These are phyloP conservation scores for Trichonephila clavipes DNA, from an alignment of 1,140 invertebrate genomes.

Conservation along the genomic window DNA sequence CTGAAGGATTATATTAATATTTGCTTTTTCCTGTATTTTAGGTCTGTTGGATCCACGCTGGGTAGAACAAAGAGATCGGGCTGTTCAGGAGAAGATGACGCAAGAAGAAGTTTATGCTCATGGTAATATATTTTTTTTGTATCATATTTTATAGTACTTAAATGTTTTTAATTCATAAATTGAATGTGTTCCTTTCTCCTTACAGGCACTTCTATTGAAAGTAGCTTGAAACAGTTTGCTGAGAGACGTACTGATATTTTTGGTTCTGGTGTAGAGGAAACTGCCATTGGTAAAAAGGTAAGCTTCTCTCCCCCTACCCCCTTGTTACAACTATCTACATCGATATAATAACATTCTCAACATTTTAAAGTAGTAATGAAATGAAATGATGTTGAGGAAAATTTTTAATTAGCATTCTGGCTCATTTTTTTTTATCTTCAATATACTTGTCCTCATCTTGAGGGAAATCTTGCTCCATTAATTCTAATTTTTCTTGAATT, in stretches of 20 bases:
- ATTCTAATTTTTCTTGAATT: too few species aligned
- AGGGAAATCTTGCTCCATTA: too few species aligned
- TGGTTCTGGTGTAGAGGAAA: constrained; percentile 98
- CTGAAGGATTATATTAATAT: too few species aligned
- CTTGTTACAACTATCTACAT: too few species aligned
- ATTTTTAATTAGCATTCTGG: too few species aligned
- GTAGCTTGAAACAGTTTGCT: constrained; percentile 96
- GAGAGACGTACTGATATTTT: constrained; percentile 99
- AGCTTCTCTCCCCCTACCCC: not conserved
- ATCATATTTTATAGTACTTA: not conserved
- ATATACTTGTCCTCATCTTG: too few species aligned
- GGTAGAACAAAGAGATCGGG: constrained; percentile 97
- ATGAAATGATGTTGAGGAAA: too few species aligned
- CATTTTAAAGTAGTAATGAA: too few species aligned
- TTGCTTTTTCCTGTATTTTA: constrained; percentile 58
- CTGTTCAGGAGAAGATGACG: constrained; percentile 89
- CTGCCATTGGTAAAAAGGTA: constrained; percentile 97
- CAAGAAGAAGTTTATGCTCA: constrained; percentile 93
- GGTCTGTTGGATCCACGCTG: constrained; percentile 97
- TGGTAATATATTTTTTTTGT: constrained; percentile 81
- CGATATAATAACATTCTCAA: too few species aligned
- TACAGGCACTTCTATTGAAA: constrained; percentile 92
- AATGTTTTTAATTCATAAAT: too few species aligned
- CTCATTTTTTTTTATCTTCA: too few species aligned
- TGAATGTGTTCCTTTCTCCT: constrained; percentile 67